Evolutionary conservation across 2,113 vertebrate species (phyloP), one percentile per base, ranked within the genome.

Genomic region (Falcunculus frontatus): DNA sequence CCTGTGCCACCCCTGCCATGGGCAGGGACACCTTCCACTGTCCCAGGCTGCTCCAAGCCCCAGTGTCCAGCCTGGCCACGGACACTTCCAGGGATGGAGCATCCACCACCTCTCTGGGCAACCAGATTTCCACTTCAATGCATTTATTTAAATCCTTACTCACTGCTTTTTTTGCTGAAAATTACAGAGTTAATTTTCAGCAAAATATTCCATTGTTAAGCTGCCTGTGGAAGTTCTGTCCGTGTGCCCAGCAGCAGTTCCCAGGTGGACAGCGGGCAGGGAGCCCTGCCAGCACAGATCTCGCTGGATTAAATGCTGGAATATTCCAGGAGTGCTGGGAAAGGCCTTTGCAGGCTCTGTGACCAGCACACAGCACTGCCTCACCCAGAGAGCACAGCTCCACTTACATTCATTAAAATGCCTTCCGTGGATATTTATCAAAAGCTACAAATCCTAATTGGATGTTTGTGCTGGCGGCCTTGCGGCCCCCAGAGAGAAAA

Each of bases 391-490:
- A 84, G 68, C 79, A n/a, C 14, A 37, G 55, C 21, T 78, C 42
- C 65, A 10, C 88, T 94, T 15, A 1, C 7, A 37, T 23, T 65
- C 89, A 76, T 95, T 93, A 85, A 68, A 84, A 89, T 8, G 86
- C 56, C 29, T 57, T 87, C 73, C 7, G 17, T 1, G 6, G 86
- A 4, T 75, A 94, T 91, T 84, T 89, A 88, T 95, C 85, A 96
- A 84, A 94, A 93, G 84, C 80, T 55, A 68, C 74, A 85, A 88
- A 85, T 5, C 84, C 84, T 92, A 93, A 96, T 81, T 91, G 84
- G 94, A 57, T 83, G 87, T 63, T 91, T 76, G 92, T 53, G 74
- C 77, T 84, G 3, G 57, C 0, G 6, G 76, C 73, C 91, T 17
- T 14, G 56, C 39, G 46, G 76, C 60, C 83, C 53, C 80, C 60